Evolutionary conservation across 64 coral and sea anemone species (phyloP), one percentile per base, ranked within the genome.

Genomic region (Acropora yongei): DNA sequence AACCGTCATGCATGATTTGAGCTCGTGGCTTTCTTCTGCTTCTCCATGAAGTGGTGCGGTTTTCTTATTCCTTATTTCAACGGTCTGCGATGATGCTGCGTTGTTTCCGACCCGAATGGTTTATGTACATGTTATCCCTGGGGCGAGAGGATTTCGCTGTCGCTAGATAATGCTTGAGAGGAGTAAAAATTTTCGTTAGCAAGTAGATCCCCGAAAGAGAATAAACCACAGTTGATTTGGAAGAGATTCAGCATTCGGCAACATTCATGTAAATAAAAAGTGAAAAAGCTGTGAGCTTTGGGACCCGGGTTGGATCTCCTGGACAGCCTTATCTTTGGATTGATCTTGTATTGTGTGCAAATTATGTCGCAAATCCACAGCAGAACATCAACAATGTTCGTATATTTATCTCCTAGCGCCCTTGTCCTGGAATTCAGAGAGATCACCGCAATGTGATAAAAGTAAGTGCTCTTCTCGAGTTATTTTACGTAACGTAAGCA

Each of bases 381-480:
- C 10, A 60, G 0, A 41, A 57, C 11, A 81, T 81, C 79, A 41
- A 14, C 2, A 9, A 41, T 60, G 1, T 48, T 9, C 10, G 6
- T 53, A 40, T 81, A 61, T 60, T 5, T 81, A 66, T 13, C 8
- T 19, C 68, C 1, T 41, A 85, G 82, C 82, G 16, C 82, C 82
- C 4, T 47, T 49, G 44, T 85, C 82, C 6, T n/a, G 5, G 4
- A 43, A 85, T 1, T 48, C 39, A 16, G 58, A 71, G 4, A 49
- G 18, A 67, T 44, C 82, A 65, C 82, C 61, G 43, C 41, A 49
- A 49, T 85, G 82, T 71, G 63, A 85, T n/a, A 85, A 47, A 30
- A 68, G 82, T 85, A 85, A 85, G 82, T 85, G 68, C 40, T 18
- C 17, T 14, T 8, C 20, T 41, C 2, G 60, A 63, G 16, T 10